Conservation (phyloP, 1,140 invertebrate genomes). For the Oryctes rhinoceros region DNA sequence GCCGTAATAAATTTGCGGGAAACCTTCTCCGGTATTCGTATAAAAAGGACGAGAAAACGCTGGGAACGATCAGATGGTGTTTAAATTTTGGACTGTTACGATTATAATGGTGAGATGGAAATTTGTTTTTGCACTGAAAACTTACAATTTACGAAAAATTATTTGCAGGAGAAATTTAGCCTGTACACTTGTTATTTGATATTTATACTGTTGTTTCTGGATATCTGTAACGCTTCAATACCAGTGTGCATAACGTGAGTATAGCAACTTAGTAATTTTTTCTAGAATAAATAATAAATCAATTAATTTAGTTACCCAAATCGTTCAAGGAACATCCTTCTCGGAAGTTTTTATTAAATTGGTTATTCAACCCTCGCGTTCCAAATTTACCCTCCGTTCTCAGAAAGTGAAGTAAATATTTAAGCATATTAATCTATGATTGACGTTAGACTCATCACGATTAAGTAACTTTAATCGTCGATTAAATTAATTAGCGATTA, state of each 20-base stretch:
- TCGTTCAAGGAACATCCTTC: no score
- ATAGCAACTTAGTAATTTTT: not conserved
- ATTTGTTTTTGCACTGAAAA: not conserved
- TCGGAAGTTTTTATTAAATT: no score
- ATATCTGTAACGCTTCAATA: not conserved
- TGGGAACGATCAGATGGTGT: not conserved
- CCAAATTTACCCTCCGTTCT: no score
- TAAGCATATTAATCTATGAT: no score
- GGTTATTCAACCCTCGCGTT: no score
- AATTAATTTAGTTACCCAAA: no score
- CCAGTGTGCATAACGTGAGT: constrained; percentile 38
- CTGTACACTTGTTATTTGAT: not conserved
- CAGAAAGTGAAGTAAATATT: no score
- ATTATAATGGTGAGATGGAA: constrained; percentile 3
- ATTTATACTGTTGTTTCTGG: not conserved
- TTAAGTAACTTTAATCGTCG: no score
- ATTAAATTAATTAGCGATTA: no score
- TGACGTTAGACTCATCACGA: no score
- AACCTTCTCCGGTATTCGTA: not conserved
- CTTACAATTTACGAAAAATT: not conserved
- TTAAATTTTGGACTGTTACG: not conserved
- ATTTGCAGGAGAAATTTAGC: constrained; percentile 8
- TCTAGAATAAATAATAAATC: no score
- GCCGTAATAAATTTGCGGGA: constrained; percentile 18
- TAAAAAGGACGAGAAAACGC: constrained; percentile 4